Conservation (phyloP, 64 coral and sea anemone genomes). For the Hydrozoanthus tunicans region DNA sequence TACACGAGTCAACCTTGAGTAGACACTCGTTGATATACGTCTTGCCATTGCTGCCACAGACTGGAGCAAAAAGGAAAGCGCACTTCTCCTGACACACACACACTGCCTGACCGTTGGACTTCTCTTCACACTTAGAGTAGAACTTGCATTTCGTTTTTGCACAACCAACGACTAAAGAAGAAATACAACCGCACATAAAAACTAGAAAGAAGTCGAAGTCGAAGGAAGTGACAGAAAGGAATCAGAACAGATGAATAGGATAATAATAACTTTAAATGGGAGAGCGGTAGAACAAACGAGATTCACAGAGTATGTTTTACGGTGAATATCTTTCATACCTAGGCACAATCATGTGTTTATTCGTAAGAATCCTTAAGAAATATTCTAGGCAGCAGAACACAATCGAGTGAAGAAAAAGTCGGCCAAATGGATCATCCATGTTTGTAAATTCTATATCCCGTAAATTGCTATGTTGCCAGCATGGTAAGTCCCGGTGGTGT, state of each 20-base stretch:
- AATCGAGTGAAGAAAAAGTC: too few relatives aligned
- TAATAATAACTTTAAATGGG: not conserved
- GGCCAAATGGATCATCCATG: too few relatives aligned
- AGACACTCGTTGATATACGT: slow-evolving; percentile 92
- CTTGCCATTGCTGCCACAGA: slow-evolving; percentile 86
- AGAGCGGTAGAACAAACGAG: not conserved
- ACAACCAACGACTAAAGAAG: slow-evolving; percentile 74
- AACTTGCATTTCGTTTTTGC: slow-evolving; percentile 69
- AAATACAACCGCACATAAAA: not conserved
- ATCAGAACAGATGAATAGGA: not conserved
- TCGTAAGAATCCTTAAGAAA: too few relatives aligned
- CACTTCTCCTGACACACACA: slow-evolving; percentile 79
- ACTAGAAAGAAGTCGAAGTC: not conserved
- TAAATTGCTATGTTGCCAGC: too few relatives aligned
- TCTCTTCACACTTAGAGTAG: slow-evolving; percentile 78
- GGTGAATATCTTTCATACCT: not conserved
- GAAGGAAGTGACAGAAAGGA: not conserved
- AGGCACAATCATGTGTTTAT: too few relatives aligned
- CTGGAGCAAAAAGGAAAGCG: slow-evolving; percentile 57
- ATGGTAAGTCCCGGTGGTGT: too few relatives aligned
- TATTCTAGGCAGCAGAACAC: too few relatives aligned
- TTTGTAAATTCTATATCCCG: too few relatives aligned
- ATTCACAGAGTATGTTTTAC: not conserved
- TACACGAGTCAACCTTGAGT: slow-evolving; percentile 73
- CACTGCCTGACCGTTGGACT: slow-evolving; percentile 73